phyloP scores from a whole-genome alignment of 2,888 invertebrate species.

The Apodemia hepburni region DNA sequence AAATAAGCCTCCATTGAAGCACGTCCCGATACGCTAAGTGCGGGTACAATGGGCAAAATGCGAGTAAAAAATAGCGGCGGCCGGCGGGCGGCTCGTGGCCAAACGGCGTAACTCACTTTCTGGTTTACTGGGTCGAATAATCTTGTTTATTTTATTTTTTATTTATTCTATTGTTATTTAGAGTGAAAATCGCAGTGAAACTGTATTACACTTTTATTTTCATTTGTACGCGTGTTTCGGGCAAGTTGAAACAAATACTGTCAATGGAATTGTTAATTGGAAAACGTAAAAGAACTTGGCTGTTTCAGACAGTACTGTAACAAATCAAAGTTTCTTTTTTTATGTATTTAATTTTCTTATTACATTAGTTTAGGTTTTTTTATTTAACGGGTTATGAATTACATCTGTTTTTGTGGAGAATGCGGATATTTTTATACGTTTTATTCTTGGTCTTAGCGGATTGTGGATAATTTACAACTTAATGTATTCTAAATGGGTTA shows the following conservation, averaged over 20 bases:
- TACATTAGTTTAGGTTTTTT: too few species aligned
- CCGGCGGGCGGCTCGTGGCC: constrained; percentile 43
- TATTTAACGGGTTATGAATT: too few species aligned
- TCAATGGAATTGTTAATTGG: too few species aligned
- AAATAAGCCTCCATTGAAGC: constrained; percentile 24
- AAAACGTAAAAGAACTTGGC: too few species aligned
- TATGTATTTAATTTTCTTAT: too few species aligned
- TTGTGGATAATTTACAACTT: too few species aligned
- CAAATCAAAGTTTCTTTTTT: too few species aligned
- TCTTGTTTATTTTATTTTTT: constrained; percentile 53
- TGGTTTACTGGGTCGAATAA: constrained; percentile 69
- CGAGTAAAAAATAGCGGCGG: constrained; percentile 53
- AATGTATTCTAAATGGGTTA: too few species aligned
- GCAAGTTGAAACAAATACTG: not conserved
- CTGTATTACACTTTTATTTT: constrained; percentile 43
- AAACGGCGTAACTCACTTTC: constrained; percentile 47
- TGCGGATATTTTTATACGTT: too few species aligned
- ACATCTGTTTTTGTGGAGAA: too few species aligned
- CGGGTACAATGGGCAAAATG: constrained; percentile 42
- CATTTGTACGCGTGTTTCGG: constrained; percentile 31
- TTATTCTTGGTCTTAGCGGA: too few species aligned
- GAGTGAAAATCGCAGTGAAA: constrained; percentile 60
- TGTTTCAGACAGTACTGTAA: too few species aligned
- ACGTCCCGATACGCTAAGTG: constrained; percentile 29
- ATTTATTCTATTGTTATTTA: constrained; percentile 43